phyloP scores from a whole-genome alignment of 2,113 vertebrate species.

The Mystacornis crossleyi region DNA sequence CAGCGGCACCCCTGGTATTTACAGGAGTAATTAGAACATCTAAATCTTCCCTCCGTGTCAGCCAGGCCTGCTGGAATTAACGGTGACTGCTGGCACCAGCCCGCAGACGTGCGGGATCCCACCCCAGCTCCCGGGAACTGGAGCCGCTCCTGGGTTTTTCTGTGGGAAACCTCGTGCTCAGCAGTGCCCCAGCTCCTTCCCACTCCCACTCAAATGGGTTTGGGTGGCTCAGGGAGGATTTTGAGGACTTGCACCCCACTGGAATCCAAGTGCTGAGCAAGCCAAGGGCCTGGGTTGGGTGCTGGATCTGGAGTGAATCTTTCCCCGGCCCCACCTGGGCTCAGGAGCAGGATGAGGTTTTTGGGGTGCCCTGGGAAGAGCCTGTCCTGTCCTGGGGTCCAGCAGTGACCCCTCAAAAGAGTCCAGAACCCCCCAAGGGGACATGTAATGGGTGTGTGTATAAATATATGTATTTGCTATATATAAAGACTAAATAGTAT shows the following conservation, averaged over 20 bases:
- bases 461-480: accelerated
- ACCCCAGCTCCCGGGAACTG: not conserved
- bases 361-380: accelerated
- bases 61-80: not conserved
- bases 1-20: slow-evolving; percentile 49
- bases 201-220: not conserved
- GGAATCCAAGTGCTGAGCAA: not conserved
- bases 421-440: too few species aligned
- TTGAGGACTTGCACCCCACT: not conserved
- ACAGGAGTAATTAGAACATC: slow-evolving; percentile 55
- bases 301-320: not conserved
- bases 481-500: not conserved
- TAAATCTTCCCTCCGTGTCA: slow-evolving; percentile 44
- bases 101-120: not conserved
- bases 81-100: slow-evolving; percentile 26
- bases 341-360: accelerated
- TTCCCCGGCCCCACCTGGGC: not conserved
- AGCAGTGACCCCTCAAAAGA: not conserved
- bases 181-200: not conserved
- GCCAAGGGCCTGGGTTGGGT: not conserved
- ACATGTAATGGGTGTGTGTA: accelerated
- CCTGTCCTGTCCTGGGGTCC: not conserved
- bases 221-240: not conserved
- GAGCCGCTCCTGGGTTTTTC: not conserved
- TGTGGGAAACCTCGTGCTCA: not conserved